Conservation (phyloP, 2,888 invertebrate genomes). For the Apamea monoglypha region DNA sequence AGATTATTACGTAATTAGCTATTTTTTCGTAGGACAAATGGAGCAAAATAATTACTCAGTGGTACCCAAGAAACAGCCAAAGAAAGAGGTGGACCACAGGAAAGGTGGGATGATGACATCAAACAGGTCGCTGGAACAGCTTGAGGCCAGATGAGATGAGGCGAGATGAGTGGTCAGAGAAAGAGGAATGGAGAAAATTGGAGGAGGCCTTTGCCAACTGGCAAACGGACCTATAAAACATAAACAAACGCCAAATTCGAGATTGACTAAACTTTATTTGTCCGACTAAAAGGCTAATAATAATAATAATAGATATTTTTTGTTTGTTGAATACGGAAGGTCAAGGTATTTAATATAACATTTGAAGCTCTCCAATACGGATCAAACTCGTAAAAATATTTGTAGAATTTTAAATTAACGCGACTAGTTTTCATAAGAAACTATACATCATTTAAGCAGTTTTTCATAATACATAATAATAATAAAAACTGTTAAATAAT, state of each 20-base stretch:
- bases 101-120: background rate
- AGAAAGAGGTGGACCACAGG: background rate
- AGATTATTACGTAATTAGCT: background rate
- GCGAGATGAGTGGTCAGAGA: background rate
- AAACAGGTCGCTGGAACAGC: background rate
- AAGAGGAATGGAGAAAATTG: background rate
- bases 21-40: background rate
- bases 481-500: background rate
- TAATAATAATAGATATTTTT: background rate
- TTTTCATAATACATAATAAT: background rate
- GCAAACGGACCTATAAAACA: background rate
- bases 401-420: background rate
- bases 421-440: background rate
- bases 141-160: background rate
- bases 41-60: background rate
- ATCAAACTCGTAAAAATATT: conserved; percentile 11
- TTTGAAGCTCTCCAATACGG: background rate
- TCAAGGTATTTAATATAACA: background rate
- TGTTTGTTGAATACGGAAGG: background rate
- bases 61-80: background rate
- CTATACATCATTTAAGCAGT: background rate
- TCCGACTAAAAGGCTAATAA: background rate
- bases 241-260: background rate
- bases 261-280: background rate
- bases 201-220: background rate